Percentiles rank a stretch among this genome's conserved stretches.
Conservation (phyloP, 1,140 invertebrate species). For the Drosophila prosaltans region DNA sequence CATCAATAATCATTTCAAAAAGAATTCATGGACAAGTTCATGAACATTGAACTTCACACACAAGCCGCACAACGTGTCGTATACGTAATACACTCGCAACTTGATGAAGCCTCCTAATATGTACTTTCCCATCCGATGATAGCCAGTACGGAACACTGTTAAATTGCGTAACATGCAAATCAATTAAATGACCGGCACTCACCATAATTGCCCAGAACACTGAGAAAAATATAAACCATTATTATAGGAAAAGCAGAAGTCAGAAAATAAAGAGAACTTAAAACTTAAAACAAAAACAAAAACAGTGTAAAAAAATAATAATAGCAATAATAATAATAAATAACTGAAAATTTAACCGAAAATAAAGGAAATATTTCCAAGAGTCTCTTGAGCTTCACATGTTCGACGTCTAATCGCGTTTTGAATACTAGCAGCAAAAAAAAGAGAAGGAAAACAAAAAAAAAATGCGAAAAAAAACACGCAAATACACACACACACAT, state of each 20-base stretch:
- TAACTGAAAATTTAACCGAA: conserved; percentile 44
- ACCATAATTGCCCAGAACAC: conserved; percentile 77
- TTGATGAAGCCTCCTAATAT: conserved; percentile 26
- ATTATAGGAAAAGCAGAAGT: conserved; percentile 12
- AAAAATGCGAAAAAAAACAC: conserved; percentile 9
- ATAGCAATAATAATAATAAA: conserved; percentile 36
- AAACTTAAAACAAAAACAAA: conserved; percentile 15
- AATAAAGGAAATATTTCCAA: conserved; percentile 48
- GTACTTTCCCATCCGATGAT: conserved; percentile 32
- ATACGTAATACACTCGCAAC: conserved; percentile 50
- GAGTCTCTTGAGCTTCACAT: conserved; percentile 75
- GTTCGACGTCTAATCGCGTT: conserved; percentile 82
- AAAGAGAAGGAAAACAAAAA: conserved; percentile 43
- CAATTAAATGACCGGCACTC: conserved; percentile 58
- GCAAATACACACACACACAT: neutral
- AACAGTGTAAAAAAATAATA: conserved; percentile 23
- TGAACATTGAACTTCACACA: conserved; percentile 49
- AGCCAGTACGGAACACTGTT: conserved; percentile 32
- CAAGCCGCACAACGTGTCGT: conserved; percentile 41
- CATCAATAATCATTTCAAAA: neutral
- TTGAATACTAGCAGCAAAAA: conserved; percentile 73
- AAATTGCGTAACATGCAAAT: conserved; percentile 70
- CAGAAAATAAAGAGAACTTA: conserved; percentile 3
- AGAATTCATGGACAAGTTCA: conserved; percentile 62
- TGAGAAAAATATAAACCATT: conserved; percentile 82